Base-by-base conservation (phyloP, 2,113 vertebrate genomes). In the Alosa alosa region DNA sequence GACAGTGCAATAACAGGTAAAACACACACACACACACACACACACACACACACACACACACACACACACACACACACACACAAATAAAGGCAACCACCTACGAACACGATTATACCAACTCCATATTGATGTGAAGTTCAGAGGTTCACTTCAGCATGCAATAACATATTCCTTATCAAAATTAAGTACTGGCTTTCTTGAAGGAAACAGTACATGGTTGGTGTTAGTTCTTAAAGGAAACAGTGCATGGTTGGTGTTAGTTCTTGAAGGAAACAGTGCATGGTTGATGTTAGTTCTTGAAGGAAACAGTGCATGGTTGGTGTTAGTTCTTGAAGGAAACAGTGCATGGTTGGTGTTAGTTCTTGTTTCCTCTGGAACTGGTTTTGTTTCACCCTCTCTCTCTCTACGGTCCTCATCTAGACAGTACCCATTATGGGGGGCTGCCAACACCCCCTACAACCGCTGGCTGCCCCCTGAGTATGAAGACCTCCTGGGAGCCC, bases 1-100 rank as follows among this genome's bases (percentile, higher is more conserved):
- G 94, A 47, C 93, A 94, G 64, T 96, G 96, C 89, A 96, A 96
- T 92, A 96, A 95, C 94, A 94, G 93, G 95, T 95, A 11, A 39
- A 78, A 31, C 17, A 18, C 17, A 60, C 55, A 31, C n/a, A 68
- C 22, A 68, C n/a, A 68, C 22, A 31, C 0, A 55, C 18, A 39
- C 49, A 41, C 3, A 45, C 4, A 83, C 52, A 82, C 50, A 31
- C n/a, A 68, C 22, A 68, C n/a, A 68, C 85, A 52, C 31, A 45
- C 60, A 81, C 8, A 52, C 3, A 45, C 25, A 57, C 36, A 47
- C 68, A 49, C 36, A 22, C 22, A 31, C 0, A 55, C 18, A 39
- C 49, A 41, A 0, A 45, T 0, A 83, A 31, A 31, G 31, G 31
- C 31, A 31, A 31, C 31, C 52, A 82, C 50, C 31, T 31, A 31